phyloP scores from a whole-genome alignment of 2,113 vertebrate species.

The Todiramphus chloris region DNA sequence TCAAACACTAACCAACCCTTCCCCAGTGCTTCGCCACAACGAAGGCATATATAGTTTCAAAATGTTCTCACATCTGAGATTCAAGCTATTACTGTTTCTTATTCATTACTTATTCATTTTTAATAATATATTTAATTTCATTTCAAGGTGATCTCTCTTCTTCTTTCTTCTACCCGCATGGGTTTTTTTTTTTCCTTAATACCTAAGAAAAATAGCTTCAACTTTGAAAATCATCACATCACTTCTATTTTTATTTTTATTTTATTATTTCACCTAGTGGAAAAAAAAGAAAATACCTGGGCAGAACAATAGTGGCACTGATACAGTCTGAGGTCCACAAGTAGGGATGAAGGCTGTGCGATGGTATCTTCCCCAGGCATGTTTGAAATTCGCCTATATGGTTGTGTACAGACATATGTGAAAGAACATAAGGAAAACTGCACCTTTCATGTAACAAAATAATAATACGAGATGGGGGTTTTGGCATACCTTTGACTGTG shows the following conservation, averaged over 20 bases:
- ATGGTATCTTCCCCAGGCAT: neutral
- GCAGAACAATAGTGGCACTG: neutral
- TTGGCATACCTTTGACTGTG: conserved; percentile 60
- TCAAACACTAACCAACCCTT: neutral
- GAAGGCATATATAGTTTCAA: neutral
- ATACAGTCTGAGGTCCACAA: neutral
- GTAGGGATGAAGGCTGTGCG: neutral
- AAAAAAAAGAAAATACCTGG: neutral
- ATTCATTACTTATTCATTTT: too few species aligned
- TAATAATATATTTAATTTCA: neutral
- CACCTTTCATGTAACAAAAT: conserved; percentile 30
- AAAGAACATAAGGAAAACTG: conserved; percentile 48
- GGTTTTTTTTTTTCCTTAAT: neutral
- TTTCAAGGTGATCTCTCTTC: neutral
- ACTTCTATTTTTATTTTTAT: neutral
- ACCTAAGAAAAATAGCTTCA: conserved; percentile 1
- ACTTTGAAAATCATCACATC: conserved; percentile 1
- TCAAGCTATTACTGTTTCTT: neutral
- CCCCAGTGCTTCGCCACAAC: neutral
- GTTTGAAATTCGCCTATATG: neutral
- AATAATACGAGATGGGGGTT: conserved; percentile 18
- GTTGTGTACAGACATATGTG: neutral
- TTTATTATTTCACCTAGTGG: neutral
- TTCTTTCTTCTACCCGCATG: neutral
- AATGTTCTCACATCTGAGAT: neutral